Conservation (phyloP, 2,113 vertebrate genomes). For the Chlorodrepanis virens region DNA sequence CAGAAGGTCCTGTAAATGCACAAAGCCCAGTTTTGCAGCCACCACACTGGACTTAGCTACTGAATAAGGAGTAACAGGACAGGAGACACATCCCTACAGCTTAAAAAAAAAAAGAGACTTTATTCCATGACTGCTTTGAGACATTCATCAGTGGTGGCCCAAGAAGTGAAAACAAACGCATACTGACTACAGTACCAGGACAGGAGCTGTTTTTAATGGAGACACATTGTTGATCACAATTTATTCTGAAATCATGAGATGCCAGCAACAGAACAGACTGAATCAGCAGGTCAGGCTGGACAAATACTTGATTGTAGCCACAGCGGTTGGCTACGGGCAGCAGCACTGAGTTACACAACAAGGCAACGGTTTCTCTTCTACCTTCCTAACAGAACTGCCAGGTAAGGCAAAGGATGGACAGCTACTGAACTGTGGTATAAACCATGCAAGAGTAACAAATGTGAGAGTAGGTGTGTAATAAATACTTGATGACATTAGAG, state of each 20-base stretch:
- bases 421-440: slow-evolving; percentile 68
- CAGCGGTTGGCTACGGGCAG: slow-evolving; percentile 66
- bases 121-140: not conserved
- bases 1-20: not conserved
- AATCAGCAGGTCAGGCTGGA: slow-evolving; percentile 73
- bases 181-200: not conserved
- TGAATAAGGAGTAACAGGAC: not conserved
- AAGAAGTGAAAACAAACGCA: not conserved
- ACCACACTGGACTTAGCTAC: not conserved
- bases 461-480: slow-evolving; percentile 75
- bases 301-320: slow-evolving; percentile 76
- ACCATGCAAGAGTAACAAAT: slow-evolving; percentile 81
- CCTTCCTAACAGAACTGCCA: slow-evolving; percentile 64
- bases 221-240: slow-evolving; percentile 76
- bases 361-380: slow-evolving; percentile 68
- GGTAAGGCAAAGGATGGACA: slow-evolving; percentile 73
- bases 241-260: slow-evolving; percentile 87
- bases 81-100: not conserved
- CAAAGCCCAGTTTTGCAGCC: not conserved
- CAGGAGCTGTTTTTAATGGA: slow-evolving; percentile 30
- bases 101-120: not conserved
- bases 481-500: slow-evolving; percentile 66
- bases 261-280: slow-evolving; percentile 82
- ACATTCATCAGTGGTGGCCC: not conserved
- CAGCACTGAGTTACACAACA: slow-evolving; percentile 77